Base-by-base conservation (phyloP, 1,140 invertebrate species). In the Drosophila bocqueti region DNA sequence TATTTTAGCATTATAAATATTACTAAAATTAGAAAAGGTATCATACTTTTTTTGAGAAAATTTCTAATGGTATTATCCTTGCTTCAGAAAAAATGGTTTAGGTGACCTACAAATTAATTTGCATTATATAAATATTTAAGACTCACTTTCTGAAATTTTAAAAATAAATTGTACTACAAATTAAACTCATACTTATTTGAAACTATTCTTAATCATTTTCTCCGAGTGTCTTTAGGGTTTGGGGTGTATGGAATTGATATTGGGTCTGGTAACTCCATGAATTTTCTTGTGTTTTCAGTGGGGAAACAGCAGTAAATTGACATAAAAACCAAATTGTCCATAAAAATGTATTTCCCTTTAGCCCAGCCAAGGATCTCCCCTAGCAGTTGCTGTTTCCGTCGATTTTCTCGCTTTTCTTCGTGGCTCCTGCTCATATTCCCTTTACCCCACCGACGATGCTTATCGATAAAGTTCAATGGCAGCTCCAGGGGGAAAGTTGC, bases 301-400 rank as follows among this genome's bases (percentile, higher is more conserved):
- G 74, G 69, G 81, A 83, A 79, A 90, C 84, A 89, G 83, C 86
- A 90, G 85, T 85, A 90, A 90, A 90, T 90, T 90, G 85, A 90
- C 85, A 90, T 90, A 90, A 90, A 90, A 90, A 90, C 86, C 85
- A 90, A 90, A 90, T 90, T 90, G 85, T 90, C 85, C 85, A 90
- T 90, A 90, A 90, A 90, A 90, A 85, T 90, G 85, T 90, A 91
- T 90, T 90, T 85, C 82, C 86, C 83, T 87, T 83, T 87, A 83
- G 83, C 83, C 83, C 74, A 77, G 61, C 59, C 66, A 77, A 72
- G 87, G 69, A 84, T 79, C 52, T 69, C 76, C 78, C 76, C 57
- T 43, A 52, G 69, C 65, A 66, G 66, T 59, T 61, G 58, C 47
- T 64, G 72, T 76, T 61, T 26, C 61, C 62, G 34, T 52, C 18